A percentile compares a stretch with the other conserved stretches of the same genome.
Evolutionary conservation across 2,113 vertebrate species (phyloP).

Genomic region (Ia io): DNA sequence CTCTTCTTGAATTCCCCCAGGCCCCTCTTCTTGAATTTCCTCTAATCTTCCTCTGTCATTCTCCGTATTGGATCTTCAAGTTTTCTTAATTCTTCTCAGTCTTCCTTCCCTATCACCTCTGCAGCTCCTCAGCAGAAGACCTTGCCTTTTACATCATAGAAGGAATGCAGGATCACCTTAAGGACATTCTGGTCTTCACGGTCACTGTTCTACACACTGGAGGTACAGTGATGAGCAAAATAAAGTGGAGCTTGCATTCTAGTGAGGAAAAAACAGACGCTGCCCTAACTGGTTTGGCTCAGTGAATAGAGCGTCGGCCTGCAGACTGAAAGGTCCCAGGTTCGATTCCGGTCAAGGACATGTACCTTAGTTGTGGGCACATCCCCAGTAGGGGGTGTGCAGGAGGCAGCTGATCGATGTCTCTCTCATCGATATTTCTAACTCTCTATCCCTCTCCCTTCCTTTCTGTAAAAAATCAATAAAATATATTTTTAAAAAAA

Average conservation of each 20-base stretch:
- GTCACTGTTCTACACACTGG: neutral
- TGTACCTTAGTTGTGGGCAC: no score
- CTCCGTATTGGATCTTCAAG: neutral
- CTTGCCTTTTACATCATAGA: neutral
- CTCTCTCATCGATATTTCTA: no score
- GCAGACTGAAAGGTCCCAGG: no score
- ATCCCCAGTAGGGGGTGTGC: no score
- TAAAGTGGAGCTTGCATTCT: neutral
- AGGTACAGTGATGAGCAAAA: neutral
- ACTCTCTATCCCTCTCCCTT: no score
- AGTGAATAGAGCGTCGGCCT: no score
- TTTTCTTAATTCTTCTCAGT: neutral
- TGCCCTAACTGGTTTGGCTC: no score
- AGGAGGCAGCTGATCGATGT: no score
- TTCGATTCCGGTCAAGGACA: no score
- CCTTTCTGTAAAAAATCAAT: no score
- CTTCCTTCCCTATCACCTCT: neutral
- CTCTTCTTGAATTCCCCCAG: neutral
- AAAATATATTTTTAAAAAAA: neutral
- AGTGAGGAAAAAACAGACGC: neutral
- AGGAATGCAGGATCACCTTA: neutral
- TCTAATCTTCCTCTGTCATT: neutral
- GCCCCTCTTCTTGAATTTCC: neutral
- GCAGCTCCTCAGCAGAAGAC: neutral
- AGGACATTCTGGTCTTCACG: neutral